These are phyloP conservation scores for Solenodon paradoxus DNA, from an alignment of 2,113 vertebrate genomes.

Conservation along the genomic window DNA sequence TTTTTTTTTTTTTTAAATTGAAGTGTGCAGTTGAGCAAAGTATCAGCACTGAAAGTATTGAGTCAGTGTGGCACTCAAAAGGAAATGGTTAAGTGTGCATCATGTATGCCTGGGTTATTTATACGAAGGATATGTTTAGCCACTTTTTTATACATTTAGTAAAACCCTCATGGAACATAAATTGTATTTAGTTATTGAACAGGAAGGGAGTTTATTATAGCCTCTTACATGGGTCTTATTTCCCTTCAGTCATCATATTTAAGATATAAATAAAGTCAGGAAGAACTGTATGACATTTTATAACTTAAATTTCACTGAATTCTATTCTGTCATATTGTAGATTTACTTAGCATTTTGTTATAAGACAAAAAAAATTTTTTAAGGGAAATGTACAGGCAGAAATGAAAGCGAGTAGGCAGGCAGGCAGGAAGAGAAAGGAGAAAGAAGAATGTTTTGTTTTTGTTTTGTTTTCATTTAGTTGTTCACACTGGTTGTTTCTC, in stretches of 20 bases:
- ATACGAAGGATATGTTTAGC: neutral
- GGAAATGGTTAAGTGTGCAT: neutral
- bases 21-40: neutral
- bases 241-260: neutral
- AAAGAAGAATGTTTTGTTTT: too few relatives aligned
- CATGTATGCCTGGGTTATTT: neutral
- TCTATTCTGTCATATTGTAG: neutral
- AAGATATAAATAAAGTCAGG: neutral
- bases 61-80: neutral
- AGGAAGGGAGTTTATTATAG: neutral
- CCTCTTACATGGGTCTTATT: neutral
- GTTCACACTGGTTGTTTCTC: too few relatives aligned
- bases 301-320: neutral
- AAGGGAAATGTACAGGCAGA: too few relatives aligned
- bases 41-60: neutral
- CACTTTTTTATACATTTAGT: neutral
- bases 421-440: too few relatives aligned
- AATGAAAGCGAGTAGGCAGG: too few relatives aligned
- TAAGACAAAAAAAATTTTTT: neutral
- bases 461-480: too few relatives aligned
- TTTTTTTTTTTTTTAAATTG: neutral
- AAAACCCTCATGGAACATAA: neutral
- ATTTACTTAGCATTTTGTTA: slow-evolving; percentile 26
- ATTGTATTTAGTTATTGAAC: neutral
- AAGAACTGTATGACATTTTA: neutral